Conservation (phyloP, 2,888 invertebrate species). For the Agrypnus murinus region DNA sequence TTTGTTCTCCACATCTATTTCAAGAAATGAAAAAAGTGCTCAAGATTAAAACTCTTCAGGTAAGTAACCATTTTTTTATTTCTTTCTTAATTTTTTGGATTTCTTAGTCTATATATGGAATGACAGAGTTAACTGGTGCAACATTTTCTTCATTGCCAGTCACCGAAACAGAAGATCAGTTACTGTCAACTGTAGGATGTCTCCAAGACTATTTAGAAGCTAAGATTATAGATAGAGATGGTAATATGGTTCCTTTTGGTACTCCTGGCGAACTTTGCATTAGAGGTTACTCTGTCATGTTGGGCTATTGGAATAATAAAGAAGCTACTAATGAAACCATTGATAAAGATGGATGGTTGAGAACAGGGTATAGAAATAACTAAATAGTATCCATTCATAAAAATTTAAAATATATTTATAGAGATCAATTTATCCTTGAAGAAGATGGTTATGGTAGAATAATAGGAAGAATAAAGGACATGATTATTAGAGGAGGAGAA, state of each 20-base stretch:
- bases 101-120: conserved; percentile 75
- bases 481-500: too few species aligned
- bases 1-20: conserved; percentile 78
- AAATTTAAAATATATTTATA: conserved; percentile 66
- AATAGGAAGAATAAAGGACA: conserved; percentile 84
- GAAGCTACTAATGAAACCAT: conserved; percentile 82
- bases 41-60: conserved; percentile 72
- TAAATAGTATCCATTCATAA: background rate
- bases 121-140: conserved; percentile 76
- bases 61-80: conserved; percentile 56
- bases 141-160: conserved; percentile 73
- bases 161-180: conserved; percentile 69
- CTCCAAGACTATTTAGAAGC: conserved; percentile 75
- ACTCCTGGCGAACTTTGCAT: conserved; percentile 83
- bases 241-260: conserved; percentile 80
- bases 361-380: conserved; percentile 81
- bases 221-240: conserved; percentile 80
- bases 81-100: background rate
- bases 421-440: conserved; percentile 81
- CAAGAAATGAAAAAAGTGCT: conserved; percentile 72
- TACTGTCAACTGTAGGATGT: conserved; percentile 74
- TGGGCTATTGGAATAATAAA: conserved; percentile 87
- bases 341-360: conserved; percentile 83
- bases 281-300: conserved; percentile 85
- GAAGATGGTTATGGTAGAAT: conserved; percentile 82